Conservation (phyloP, 2,888 invertebrate species). For the Drosophila peninsularis region DNA sequence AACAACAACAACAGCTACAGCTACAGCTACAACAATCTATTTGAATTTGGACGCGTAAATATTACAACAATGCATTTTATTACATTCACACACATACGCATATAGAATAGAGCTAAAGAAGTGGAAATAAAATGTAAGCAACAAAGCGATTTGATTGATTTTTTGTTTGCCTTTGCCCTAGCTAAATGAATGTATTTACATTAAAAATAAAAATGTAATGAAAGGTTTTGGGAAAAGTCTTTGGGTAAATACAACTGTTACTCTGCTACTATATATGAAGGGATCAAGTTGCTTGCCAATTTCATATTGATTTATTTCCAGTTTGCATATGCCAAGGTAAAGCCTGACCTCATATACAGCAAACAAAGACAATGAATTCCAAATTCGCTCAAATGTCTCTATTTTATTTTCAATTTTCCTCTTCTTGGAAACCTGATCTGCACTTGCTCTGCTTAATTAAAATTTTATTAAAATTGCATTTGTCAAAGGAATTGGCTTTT, state of each 20-base stretch:
- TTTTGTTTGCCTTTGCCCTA: neutral
- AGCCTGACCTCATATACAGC: neutral
- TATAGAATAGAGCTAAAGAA: constrained; percentile 15
- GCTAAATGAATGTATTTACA: neutral
- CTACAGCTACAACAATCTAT: constrained; percentile 28
- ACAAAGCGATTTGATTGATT: constrained; percentile 2
- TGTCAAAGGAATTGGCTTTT: constrained; percentile 31
- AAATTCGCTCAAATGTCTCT: neutral
- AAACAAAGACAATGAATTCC: neutral
- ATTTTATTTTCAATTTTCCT: neutral
- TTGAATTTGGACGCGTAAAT: constrained; percentile 54
- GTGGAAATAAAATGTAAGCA: constrained; percentile 14
- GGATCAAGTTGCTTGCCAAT: too few species aligned
- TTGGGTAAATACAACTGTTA: neutral
- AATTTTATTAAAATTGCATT: constrained; percentile 35
- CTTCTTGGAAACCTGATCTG: neutral
- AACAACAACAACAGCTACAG: constrained; percentile 13
- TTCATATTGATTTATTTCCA: neutral
- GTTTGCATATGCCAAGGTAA: neutral
- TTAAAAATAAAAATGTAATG: neutral
- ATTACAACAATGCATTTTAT: constrained; percentile 64
- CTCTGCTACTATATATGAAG: too few species aligned
- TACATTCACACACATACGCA: constrained; percentile 37
- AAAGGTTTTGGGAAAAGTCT: neutral
- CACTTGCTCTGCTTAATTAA: constrained; percentile 12